Conservation (phyloP, 2,888 invertebrate genomes). For the Synergus gifuensis region DNA sequence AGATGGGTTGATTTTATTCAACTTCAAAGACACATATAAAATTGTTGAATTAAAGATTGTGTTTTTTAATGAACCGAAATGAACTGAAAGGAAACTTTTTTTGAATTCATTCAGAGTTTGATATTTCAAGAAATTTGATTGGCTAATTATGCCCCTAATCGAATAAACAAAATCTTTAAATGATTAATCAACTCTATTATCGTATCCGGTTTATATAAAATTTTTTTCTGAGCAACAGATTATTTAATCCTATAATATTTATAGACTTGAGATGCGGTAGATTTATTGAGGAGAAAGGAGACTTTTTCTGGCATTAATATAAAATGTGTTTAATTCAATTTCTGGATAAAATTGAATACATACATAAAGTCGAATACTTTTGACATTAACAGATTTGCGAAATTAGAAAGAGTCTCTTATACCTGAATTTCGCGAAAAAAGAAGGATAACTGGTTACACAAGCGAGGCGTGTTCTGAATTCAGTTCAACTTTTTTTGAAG, state of each 20-base stretch:
- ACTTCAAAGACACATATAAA: too few species aligned
- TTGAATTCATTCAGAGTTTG: neutral
- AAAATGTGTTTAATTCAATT: neutral
- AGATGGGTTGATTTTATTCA: too few species aligned
- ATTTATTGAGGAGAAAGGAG: neutral
- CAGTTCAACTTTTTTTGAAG: slow-evolving; percentile 16
- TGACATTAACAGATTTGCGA: neutral
- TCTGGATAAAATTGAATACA: neutral
- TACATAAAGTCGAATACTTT: neutral
- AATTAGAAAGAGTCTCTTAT: neutral
- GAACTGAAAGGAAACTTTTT: too few species aligned
- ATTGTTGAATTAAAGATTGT: too few species aligned
- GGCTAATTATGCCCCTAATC: neutral
- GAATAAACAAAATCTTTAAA: neutral
- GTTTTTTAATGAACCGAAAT: too few species aligned
- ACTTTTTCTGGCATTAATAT: neutral
- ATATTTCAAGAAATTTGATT: neutral
- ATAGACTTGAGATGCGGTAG: neutral
- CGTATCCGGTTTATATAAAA: neutral
- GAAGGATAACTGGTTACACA: slow-evolving; percentile 23
- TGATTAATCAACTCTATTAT: too few species aligned
- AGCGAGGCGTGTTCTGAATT: slow-evolving; percentile 35
- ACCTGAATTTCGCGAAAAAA: neutral
- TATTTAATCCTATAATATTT: neutral
- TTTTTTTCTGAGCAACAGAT: neutral